phyloP scores from a whole-genome alignment of 2,113 vertebrate species.

The Chionomys nivalis region DNA sequence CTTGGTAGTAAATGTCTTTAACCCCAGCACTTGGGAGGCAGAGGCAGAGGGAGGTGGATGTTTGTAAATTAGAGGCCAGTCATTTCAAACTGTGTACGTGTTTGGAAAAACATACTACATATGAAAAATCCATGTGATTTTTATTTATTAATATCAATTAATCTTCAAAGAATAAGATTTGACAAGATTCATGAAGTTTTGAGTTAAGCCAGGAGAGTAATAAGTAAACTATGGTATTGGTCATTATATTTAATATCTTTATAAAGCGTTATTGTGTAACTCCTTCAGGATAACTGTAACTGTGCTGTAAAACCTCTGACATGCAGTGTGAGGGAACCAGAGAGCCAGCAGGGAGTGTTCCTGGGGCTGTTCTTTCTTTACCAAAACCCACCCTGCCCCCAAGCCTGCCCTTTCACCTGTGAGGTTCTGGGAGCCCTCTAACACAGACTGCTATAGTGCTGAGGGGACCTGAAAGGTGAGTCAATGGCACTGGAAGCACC shows the following conservation, averaged over 20 bases:
- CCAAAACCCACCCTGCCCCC: too few relatives aligned
- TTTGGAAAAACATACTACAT: not conserved
- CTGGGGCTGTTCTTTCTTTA: too few relatives aligned
- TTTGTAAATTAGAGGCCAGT: not conserved
- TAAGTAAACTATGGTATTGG: not conserved
- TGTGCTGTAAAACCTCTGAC: not conserved
- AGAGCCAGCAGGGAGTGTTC: too few relatives aligned
- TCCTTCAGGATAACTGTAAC: slow-evolving; percentile 16
- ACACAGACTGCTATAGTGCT: too few relatives aligned
- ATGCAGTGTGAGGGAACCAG: too few relatives aligned
- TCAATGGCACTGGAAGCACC: too few relatives aligned
- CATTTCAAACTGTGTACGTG: not conserved
- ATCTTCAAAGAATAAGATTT: not conserved
- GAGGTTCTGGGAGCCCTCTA: too few relatives aligned
- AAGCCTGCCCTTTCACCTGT: too few relatives aligned
- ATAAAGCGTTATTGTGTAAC: slow-evolving; percentile 18
- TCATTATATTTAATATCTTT: slow-evolving; percentile 47
- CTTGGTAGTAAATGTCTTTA: not conserved
- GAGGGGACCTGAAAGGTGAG: too few relatives aligned
- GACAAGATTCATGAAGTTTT: not conserved
- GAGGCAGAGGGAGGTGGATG: not conserved
- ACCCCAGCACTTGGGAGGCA: not conserved
- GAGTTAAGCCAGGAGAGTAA: not conserved
- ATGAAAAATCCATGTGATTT: not conserved
- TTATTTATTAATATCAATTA: not conserved